Percentiles rank a stretch among this genome's conserved stretches.
Conservation (phyloP, 2,113 vertebrate genomes). For the Osmerus eperlanus region DNA sequence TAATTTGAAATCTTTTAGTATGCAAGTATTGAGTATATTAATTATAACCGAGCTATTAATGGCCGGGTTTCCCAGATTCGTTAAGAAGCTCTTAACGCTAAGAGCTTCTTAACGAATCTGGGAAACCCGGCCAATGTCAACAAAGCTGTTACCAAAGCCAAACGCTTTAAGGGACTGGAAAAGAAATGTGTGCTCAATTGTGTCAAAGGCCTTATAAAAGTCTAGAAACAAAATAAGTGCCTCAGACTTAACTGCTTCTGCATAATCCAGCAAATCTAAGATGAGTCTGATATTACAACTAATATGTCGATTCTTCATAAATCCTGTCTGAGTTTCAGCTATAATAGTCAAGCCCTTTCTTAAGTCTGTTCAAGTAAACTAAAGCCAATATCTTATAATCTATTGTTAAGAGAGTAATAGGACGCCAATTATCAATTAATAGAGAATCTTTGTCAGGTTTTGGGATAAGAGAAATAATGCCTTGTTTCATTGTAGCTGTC, state of each 20-base stretch:
- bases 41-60: too few species aligned
- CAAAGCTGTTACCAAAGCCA: constrained; percentile 2
- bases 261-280: neutral
- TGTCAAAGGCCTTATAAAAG: neutral
- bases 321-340: neutral
- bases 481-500: neutral
- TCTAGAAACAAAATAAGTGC: neutral
- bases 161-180: neutral
- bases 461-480: neutral
- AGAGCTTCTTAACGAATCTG: too few species aligned
- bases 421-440: constrained; percentile 12
- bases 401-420: neutral
- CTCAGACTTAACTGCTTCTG: neutral
- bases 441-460: constrained; percentile 14
- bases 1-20: too few species aligned
- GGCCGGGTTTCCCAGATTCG: rapidly evolving
- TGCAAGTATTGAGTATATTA: too few species aligned
- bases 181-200: neutral
- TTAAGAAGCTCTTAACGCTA: too few species aligned
- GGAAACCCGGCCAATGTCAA: too few species aligned
- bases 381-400: constrained; percentile 2
- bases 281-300: neutral
- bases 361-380: neutral
- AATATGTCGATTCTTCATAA: neutral
- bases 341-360: neutral